phyloP scores from a whole-genome alignment of 2,113 vertebrate species.

The Climacteris rufus region DNA sequence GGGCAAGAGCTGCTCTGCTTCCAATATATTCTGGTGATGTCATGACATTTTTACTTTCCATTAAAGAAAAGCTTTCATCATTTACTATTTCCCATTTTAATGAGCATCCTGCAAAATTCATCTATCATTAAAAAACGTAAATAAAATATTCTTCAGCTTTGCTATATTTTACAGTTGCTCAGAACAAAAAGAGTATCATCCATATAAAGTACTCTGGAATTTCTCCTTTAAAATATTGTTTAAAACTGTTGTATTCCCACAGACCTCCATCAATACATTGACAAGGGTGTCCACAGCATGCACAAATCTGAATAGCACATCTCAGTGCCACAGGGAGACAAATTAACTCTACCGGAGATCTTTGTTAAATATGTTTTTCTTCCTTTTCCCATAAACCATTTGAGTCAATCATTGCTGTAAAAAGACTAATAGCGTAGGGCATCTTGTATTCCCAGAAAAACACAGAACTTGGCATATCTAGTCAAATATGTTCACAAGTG shows the following conservation, averaged over 20 bases:
- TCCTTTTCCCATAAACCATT: not conserved
- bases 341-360: not conserved
- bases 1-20: not conserved
- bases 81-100: not conserved
- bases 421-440: not conserved
- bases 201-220: not conserved
- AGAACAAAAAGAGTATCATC: not conserved
- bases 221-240: not conserved
- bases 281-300: not conserved
- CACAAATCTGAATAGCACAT: not conserved
- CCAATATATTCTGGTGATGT: slow-evolving; percentile 16
- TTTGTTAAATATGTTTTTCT: not conserved
- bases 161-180: not conserved
- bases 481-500: not conserved
- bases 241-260: not conserved
- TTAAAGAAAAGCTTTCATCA: not conserved
- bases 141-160: not conserved
- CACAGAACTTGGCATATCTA: not conserved
- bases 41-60: not conserved
- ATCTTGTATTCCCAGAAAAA: not conserved
- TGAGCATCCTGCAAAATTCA: not conserved
- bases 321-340: not conserved
- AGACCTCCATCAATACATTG: not conserved
- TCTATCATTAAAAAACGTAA: not conserved
- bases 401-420: not conserved